Base-by-base conservation (phyloP, 1,140 invertebrate species). In the Bacillus rossius region DNA sequence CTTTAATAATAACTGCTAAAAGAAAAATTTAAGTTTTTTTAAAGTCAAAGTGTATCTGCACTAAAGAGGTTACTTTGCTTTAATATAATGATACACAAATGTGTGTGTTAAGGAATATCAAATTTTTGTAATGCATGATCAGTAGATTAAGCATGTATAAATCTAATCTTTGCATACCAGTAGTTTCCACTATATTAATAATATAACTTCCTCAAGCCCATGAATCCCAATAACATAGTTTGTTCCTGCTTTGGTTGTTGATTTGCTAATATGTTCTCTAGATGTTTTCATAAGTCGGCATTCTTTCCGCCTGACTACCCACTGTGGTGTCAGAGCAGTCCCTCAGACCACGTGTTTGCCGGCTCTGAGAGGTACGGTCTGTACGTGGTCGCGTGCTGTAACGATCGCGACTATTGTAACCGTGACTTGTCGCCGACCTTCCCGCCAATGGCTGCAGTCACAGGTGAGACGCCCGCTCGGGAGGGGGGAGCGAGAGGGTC, bases 371-470 rank as follows among this genome's bases (percentile, higher is more conserved):
- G 63, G 53, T 66, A 70, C 61, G 10, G 4, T 7, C 29, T 10
- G 29, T 74, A 69, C 64, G 69, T 70, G 62, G 70, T 80, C 47
- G 70, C 72, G 59, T 84, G 81, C 73, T 84, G 81, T 72, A 68
- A 77, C 58, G 67, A 77, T 65, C 69, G 69, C 63, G 79, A 84
- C 75, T 81, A 74, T 70, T 84, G 82, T 75, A 84, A 84, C 73
- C 69, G 66, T 66, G 70, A 81, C 68, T 65, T 81, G 68, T 75
- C 69, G 69, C 76, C 75, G 60, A 17, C 47, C 60, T 68, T 59
- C 67, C 66, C 69, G 67, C 69, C 69, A 64, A 61, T 62, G 64
- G 68, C 72, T 73, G 72, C 73, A 73, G 62, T 43, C 49, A 56
- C 55, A 34, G 29, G 29, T 34, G 29, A 34, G 29, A 34, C 10